Evolutionary conservation across 1,140 invertebrate genomes (phyloP).

Genomic region (Parapsyche elsis): DNA sequence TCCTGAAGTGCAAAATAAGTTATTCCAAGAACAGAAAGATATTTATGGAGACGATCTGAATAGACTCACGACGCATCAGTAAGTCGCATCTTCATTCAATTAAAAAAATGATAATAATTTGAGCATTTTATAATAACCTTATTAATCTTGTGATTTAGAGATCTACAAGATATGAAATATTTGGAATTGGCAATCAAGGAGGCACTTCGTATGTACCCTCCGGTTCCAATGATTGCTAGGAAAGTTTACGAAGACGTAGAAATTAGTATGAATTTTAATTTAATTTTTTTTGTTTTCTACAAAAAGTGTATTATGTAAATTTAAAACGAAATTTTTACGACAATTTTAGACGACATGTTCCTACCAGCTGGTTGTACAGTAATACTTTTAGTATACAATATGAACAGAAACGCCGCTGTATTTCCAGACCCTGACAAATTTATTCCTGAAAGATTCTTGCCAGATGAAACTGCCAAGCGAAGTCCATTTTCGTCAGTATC

Average conservation of each 20-base stretch:
- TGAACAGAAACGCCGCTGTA: constrained; percentile 72
- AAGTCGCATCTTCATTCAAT: constrained; percentile 35
- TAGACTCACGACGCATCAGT: constrained; percentile 64
- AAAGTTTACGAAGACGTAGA: constrained; percentile 66
- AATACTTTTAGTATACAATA: constrained; percentile 66
- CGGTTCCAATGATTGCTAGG: constrained; percentile 75
- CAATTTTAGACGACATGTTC: constrained; percentile 47
- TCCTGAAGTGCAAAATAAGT: constrained; percentile 66
- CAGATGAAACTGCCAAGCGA: constrained; percentile 64
- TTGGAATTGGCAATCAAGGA: constrained; percentile 75
- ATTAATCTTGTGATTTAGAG: constrained; percentile 67
- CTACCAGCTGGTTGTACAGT: constrained; percentile 64
- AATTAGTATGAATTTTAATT: constrained; percentile 57
- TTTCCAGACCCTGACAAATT: constrained; percentile 81
- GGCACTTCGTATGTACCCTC: constrained; percentile 73
- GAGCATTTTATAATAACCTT: too few relatives aligned
- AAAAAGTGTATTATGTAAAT: not conserved
- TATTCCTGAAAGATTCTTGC: constrained; percentile 80
- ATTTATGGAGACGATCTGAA: constrained; percentile 64
- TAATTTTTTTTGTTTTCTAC: constrained; percentile 59
- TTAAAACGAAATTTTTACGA: not conserved
- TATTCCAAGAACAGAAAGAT: constrained; percentile 65
- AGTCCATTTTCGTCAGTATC: constrained; percentile 74
- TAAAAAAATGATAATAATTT: not conserved
- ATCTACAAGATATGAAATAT: constrained; percentile 75